Evolutionary conservation across 2,113 vertebrate genomes (phyloP).

Genomic region (Columbina picui): DNA sequence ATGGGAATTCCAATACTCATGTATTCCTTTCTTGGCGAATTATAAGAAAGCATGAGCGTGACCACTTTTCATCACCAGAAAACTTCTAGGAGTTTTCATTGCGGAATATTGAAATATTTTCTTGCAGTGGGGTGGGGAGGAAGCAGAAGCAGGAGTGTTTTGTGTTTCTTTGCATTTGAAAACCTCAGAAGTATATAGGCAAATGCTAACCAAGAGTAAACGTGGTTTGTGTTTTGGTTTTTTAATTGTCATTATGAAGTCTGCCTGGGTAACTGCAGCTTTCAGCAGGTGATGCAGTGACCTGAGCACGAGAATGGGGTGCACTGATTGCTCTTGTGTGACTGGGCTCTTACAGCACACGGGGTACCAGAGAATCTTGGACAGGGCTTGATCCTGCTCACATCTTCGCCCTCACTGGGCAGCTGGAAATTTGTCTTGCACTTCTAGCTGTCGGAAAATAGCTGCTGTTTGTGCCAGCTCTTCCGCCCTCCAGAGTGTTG

Average conservation of each 20-base stretch:
- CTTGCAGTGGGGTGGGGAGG: neutral
- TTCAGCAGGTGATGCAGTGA: neutral
- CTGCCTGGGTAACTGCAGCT: neutral
- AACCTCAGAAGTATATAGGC: neutral
- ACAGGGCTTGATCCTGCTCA: neutral
- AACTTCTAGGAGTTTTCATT: neutral
- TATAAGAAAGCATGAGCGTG: neutral
- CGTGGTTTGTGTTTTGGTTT: neutral
- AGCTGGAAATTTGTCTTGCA: neutral
- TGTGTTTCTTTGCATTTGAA: too few species aligned
- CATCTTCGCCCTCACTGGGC: neutral
- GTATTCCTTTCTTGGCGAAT: accelerated
- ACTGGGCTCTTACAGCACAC: neutral
- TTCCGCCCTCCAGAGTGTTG: too few species aligned
- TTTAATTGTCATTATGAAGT: neutral
- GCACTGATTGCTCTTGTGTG: neutral
- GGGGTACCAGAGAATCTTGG: neutral
- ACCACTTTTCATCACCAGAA: neutral
- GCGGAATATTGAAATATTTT: neutral
- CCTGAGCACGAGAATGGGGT: neutral
- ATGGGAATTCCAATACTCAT: neutral
- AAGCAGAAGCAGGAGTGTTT: neutral
- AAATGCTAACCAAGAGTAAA: neutral
- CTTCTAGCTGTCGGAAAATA: neutral
- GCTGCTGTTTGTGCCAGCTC: neutral